Conservation (phyloP, 2,888 invertebrate species). For the Hedychridium roseum region DNA sequence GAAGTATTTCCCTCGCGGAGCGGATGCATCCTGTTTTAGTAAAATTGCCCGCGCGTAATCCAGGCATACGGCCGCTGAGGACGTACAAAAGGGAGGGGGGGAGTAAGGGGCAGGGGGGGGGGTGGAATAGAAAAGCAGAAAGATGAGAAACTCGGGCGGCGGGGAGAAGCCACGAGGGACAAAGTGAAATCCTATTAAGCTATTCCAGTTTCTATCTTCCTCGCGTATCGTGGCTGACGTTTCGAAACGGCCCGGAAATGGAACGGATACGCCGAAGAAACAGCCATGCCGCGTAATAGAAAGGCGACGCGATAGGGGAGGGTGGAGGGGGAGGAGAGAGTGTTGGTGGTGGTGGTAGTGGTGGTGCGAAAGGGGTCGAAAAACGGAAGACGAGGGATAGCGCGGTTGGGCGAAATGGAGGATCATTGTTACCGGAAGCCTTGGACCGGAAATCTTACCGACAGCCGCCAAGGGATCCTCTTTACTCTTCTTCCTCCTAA, state of each 20-base stretch:
- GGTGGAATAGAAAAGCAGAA: too few relatives aligned
- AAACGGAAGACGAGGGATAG: conserved; percentile 7
- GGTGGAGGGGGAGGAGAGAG: not conserved
- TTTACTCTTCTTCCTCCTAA: not conserved
- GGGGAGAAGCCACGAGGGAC: not conserved
- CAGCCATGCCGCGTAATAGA: conserved; percentile 9
- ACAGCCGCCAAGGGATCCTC: not conserved
- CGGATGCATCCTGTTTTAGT: conserved; percentile 11
- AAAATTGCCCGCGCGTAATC: conserved; percentile 17
- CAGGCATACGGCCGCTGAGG: not conserved
- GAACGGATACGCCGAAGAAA: conserved; percentile 25
- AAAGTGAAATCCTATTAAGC: conserved; percentile 35
- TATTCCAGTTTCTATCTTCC: conserved; percentile 26
- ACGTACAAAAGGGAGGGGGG: too few relatives aligned
- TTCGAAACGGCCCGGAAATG: conserved; percentile 32
- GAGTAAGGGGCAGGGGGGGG: too few relatives aligned
- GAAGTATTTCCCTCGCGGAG: not conserved
- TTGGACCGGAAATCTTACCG: conserved; percentile 39
- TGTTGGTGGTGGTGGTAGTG: not conserved
- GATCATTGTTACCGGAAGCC: conserved; percentile 40
- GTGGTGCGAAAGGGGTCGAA: conserved; percentile 10
- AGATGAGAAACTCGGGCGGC: conserved; percentile 1
- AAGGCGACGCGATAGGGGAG: not conserved
- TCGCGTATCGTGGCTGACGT: conserved; percentile 33
- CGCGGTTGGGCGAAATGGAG: conserved; percentile 20